These are phyloP conservation scores for Crocuta crocuta DNA, from an alignment of 2,113 vertebrate genomes.

Conservation along the genomic window DNA sequence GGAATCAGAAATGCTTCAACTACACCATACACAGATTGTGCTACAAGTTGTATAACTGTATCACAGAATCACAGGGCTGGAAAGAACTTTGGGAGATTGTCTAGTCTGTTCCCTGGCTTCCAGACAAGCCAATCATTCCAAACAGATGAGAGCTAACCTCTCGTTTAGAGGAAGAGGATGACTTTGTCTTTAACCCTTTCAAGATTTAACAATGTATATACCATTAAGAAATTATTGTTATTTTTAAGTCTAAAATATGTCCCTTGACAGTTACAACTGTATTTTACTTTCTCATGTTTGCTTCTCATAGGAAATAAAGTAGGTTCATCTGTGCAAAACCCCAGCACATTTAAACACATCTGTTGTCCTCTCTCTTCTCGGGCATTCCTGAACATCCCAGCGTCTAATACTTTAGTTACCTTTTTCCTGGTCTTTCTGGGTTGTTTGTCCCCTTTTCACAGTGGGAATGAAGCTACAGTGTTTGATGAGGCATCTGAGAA, in stretches of 20 bases:
- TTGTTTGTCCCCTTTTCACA: not conserved
- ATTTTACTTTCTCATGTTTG: conserved; percentile 16
- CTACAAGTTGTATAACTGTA: conserved; percentile 50
- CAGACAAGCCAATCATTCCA: conserved; percentile 74
- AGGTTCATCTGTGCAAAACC: not conserved
- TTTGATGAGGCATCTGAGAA: conserved; percentile 16
- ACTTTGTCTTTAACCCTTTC: conserved; percentile 54
- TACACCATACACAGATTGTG: conserved; percentile 32
- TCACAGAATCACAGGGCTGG: conserved; percentile 48
- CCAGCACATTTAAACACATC: not conserved
- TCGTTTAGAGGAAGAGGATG: not conserved
- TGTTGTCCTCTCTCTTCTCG: not conserved
- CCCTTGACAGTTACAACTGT: not conserved
- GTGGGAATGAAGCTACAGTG: not conserved
- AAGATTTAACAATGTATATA: not conserved
- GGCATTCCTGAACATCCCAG: not conserved
- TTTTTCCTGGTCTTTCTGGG: not conserved
- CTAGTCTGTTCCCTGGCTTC: conserved; percentile 61
- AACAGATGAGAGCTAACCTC: conserved; percentile 68
- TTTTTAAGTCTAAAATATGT: not conserved
- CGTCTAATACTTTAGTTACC: not conserved
- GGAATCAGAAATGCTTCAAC: conserved; percentile 67
- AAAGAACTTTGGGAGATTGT: conserved; percentile 61
- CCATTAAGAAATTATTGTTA: not conserved
- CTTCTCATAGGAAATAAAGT: not conserved